Evolutionary conservation across 1,140 invertebrate genomes (phyloP).

Genomic region (Helicorthomorpha holstii): DNA sequence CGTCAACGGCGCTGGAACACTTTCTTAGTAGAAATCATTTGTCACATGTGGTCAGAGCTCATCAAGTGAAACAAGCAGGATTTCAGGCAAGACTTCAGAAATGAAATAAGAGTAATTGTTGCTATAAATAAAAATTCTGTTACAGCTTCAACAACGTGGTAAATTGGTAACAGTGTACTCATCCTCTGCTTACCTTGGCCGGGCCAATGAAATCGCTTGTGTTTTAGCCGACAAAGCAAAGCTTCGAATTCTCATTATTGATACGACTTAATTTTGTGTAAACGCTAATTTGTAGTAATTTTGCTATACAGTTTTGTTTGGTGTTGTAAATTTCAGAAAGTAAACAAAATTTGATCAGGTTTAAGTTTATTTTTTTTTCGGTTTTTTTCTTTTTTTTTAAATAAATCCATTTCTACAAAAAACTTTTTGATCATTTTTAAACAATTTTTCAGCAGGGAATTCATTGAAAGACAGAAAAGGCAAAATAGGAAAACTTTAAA

Average conservation of each 20-base stretch:
- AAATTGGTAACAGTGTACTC: conserved; percentile 49
- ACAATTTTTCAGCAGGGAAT: no score
- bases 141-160: conserved; percentile 37
- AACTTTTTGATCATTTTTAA: no score
- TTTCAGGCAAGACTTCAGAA: conserved; percentile 37
- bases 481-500: no score
- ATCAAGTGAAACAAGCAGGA: conserved; percentile 49
- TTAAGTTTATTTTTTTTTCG: no score
- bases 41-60: conserved; percentile 48
- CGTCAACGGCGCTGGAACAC: conserved; percentile 28
- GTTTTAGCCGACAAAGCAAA: conserved; percentile 37
- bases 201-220: conserved; percentile 45
- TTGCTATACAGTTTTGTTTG: no score
- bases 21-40: conserved; percentile 44
- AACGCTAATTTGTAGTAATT: no score
- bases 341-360: no score
- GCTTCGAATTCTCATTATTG: conserved; percentile 35
- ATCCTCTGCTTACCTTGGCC: conserved; percentile 45
- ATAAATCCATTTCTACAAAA: no score
- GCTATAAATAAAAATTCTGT: background rate
- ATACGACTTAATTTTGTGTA: no score
- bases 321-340: no score
- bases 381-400: no score
- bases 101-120: background rate
- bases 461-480: no score